Percentiles rank a stretch among this genome's conserved stretches.
These are phyloP conservation scores for Lepilemur septentrionalis DNA, from an alignment of 2,797 vertebrate genomes.

Conservation along the genomic window DNA sequence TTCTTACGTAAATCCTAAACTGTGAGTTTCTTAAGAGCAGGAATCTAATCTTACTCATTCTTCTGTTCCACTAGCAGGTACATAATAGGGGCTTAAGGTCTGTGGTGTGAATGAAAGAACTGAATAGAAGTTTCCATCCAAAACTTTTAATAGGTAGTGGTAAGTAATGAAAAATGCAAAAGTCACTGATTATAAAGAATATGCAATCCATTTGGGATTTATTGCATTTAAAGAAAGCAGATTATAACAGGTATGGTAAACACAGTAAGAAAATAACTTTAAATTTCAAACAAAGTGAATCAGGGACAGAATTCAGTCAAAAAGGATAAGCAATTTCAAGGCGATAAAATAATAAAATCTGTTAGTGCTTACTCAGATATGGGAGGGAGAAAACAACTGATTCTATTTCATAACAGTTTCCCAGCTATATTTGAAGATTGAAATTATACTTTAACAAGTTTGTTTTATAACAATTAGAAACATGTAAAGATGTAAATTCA, in stretches of 20 bases:
- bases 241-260: conserved; percentile 69
- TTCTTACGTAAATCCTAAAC: conserved; percentile 18
- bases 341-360: conserved; percentile 43
- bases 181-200: conserved; percentile 55
- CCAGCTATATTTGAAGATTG: conserved; percentile 47
- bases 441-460: conserved; percentile 73
- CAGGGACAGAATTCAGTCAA: conserved; percentile 48
- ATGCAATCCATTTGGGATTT: conserved; percentile 54
- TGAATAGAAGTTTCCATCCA: background rate
- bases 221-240: conserved; percentile 69
- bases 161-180: conserved; percentile 33
- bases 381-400: background rate
- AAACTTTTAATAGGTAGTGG: background rate
- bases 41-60: background rate
- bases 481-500: conserved; percentile 72
- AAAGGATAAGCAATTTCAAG: conserved; percentile 58
- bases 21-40: background rate
- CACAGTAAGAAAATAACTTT: conserved; percentile 77
- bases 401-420: conserved; percentile 51
- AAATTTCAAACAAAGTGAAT: conserved; percentile 71
- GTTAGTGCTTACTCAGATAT: conserved; percentile 49
- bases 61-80: background rate
- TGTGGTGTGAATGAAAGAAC: conserved; percentile 6
- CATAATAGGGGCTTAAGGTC: background rate
- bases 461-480: conserved; percentile 79